Evolutionary conservation across 2,797 vertebrate species (phyloP).

Genomic region (Eremophila alpestris): DNA sequence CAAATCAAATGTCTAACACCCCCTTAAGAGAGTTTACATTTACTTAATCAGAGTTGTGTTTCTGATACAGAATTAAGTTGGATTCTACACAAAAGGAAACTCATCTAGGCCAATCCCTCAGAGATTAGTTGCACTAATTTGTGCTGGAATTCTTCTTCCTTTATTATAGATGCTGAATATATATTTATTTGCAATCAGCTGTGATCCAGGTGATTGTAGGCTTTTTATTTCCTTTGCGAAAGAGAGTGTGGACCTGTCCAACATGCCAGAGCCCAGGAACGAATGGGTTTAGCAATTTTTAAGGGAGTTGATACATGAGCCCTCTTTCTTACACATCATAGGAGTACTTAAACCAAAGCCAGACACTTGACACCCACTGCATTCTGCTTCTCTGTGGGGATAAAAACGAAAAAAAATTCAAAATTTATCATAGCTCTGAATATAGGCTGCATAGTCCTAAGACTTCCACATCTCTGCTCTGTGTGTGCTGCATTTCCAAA

Average conservation of each 20-base stretch:
- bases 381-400: background rate
- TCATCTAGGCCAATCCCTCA: background rate
- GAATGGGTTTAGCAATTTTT: background rate
- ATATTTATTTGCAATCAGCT: background rate
- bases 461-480: background rate
- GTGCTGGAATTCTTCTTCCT: background rate
- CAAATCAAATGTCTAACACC: background rate
- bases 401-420: background rate
- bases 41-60: background rate
- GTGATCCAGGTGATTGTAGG: background rate
- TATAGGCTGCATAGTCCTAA: background rate
- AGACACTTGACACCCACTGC: background rate
- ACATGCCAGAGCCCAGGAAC: background rate
- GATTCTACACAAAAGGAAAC: background rate
- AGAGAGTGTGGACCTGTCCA: background rate
- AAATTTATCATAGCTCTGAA: background rate
- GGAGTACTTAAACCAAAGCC: background rate
- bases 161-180: background rate
- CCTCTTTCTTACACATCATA: background rate
- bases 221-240: background rate
- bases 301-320: background rate
- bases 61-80: background rate
- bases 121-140: background rate
- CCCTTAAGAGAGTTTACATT: background rate
- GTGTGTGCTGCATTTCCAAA: background rate